Evolutionary conservation across 2,888 invertebrate species (phyloP).

Genomic region (Cataglyphis cursor): DNA sequence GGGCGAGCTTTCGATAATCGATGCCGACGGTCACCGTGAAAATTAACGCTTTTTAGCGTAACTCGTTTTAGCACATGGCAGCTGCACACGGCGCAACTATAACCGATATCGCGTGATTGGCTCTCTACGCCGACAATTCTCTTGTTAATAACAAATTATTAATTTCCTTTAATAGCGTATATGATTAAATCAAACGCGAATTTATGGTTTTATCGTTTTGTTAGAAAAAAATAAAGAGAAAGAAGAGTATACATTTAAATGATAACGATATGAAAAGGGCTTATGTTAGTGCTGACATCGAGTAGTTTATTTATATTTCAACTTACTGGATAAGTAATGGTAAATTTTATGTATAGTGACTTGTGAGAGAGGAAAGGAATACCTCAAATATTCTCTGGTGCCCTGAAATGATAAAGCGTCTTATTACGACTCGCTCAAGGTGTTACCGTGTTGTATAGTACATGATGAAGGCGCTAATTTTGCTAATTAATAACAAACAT

Average conservation of each 20-base stretch:
- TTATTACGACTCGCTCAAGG: slow-evolving; percentile 42
- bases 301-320: slow-evolving; percentile 54
- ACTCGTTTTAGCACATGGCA: slow-evolving; percentile 40
- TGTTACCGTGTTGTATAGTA: slow-evolving; percentile 19
- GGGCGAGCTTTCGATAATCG: slow-evolving; percentile 66
- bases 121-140: slow-evolving; percentile 27
- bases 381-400: slow-evolving; percentile 5
- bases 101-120: slow-evolving; percentile 43
- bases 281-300: slow-evolving; percentile 29
- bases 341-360: slow-evolving; percentile 40
- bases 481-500: slow-evolving; percentile 45
- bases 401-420: slow-evolving; percentile 46
- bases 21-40: slow-evolving; percentile 43
- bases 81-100: slow-evolving; percentile 32
- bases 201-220: background rate
- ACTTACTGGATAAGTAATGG: slow-evolving; percentile 44
- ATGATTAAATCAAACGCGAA: slow-evolving; percentile 2
- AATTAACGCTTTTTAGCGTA: slow-evolving; percentile 58
- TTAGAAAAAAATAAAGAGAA: background rate
- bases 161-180: slow-evolving; percentile 23
- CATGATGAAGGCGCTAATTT: slow-evolving; percentile 15
- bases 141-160: slow-evolving; percentile 46
- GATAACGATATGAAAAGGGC: slow-evolving; percentile 12
- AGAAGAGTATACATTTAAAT: background rate
- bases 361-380: background rate